Conservation (phyloP, 1,140 invertebrate genomes). For the Akabosia matsudoensis region DNA sequence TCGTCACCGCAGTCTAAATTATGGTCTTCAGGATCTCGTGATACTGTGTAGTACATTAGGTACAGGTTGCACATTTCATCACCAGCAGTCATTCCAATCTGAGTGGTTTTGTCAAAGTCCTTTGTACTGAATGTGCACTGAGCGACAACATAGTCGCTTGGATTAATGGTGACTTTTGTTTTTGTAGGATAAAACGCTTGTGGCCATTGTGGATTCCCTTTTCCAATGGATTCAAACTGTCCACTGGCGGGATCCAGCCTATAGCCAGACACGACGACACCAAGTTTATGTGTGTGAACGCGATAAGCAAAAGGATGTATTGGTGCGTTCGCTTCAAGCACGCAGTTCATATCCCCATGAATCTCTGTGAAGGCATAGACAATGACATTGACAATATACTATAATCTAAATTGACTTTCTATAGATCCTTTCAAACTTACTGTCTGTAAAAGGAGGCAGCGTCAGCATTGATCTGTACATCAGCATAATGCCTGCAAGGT, state of each 20-base stretch:
- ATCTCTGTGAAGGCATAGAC: constrained; percentile 45
- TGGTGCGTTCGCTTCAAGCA: constrained; percentile 30
- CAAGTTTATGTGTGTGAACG: constrained; percentile 59
- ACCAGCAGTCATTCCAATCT: constrained; percentile 55
- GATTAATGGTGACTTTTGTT: constrained; percentile 46
- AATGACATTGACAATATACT: neutral
- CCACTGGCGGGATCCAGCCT: constrained; percentile 32
- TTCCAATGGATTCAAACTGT: constrained; percentile 30
- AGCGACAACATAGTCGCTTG: constrained; percentile 51
- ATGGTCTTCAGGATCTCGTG: constrained; percentile 42
- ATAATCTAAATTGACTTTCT: no score
- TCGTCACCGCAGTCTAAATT: constrained; percentile 37
- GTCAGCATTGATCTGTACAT: constrained; percentile 43
- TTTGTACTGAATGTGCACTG: constrained; percentile 53
- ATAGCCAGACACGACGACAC: constrained; percentile 57
- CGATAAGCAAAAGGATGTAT: constrained; percentile 61
- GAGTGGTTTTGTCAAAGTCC: constrained; percentile 28
- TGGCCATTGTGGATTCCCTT: constrained; percentile 55
- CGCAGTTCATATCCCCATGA: constrained; percentile 52
- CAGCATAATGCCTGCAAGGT: constrained; percentile 53
- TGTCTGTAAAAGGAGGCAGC: constrained; percentile 51
- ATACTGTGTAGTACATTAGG: constrained; percentile 62
- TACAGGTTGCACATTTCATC: constrained; percentile 73
- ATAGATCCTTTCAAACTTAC: constrained; percentile 46
- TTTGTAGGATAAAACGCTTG: constrained; percentile 54